Evolutionary conservation across 2,888 invertebrate species (phyloP).

Genomic region (Temnothorax unifasciatus): DNA sequence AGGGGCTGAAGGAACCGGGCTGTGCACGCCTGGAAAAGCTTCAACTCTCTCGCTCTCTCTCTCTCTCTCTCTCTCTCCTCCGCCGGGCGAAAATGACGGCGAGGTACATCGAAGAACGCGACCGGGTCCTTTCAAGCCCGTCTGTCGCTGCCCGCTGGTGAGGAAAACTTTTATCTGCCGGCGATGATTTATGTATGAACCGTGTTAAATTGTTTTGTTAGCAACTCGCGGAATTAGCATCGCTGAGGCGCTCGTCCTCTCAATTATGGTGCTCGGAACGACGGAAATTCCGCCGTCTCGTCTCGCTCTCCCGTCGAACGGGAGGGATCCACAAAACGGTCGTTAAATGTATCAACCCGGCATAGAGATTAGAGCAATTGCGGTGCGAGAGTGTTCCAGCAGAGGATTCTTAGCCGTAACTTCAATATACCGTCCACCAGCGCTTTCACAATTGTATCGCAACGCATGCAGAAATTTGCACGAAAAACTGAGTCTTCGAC

Average conservation of each 20-base stretch:
- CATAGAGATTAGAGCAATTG: slow-evolving; percentile 18
- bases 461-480: background rate
- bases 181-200: slow-evolving; percentile 56
- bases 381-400: background rate
- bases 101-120: slow-evolving; percentile 45
- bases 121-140: slow-evolving; percentile 52
- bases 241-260: slow-evolving; percentile 45
- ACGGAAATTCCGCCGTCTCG: slow-evolving; percentile 27
- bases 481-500: background rate
- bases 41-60: slow-evolving; percentile 5
- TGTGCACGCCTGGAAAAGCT: slow-evolving; percentile 46
- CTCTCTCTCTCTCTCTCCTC: slow-evolving; percentile 5
- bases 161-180: slow-evolving; percentile 51
- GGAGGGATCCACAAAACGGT: slow-evolving; percentile 29
- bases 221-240: slow-evolving; percentile 50
- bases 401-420: slow-evolving; percentile 8
- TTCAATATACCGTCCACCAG: background rate
- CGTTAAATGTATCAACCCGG: slow-evolving; percentile 26
- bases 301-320: background rate
- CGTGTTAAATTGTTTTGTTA: slow-evolving; percentile 55
- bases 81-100: slow-evolving; percentile 45
- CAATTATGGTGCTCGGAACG: slow-evolving; percentile 32
- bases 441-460: background rate
- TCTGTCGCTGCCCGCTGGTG: background rate
- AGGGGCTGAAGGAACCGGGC: slow-evolving; percentile 45